Evolutionary conservation across 1,140 invertebrate genomes (phyloP), one percentile per base, ranked within the genome.

Genomic region (Zaprionus inermis): DNA sequence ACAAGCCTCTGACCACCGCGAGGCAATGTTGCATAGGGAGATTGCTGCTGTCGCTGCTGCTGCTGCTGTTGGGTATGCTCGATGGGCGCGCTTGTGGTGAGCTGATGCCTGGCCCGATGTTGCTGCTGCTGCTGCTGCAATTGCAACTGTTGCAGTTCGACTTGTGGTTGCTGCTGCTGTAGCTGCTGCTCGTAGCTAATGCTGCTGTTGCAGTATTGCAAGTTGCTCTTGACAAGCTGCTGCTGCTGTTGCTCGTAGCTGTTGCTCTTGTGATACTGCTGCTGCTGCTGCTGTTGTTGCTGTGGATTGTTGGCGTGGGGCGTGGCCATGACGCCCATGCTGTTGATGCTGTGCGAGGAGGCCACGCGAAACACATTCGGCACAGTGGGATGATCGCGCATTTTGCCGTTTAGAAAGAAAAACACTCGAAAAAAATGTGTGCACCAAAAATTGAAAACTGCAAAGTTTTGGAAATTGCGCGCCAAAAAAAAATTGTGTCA

Each of bases 331-430:
- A 52, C 30, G 20, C 68, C 68, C 46, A 75, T 49, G 59, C 74
- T 91, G 41, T 91, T 86, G 28, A 92, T 82, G 64, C 85, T 92
- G 52, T 88, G 85, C n/a, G 91, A 74, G 41, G 88, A 92, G 51
- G 83, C 85, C 60, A 92, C 85, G 44, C 91, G 91, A 63, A 92
- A 92, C 11, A 92, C 91, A 91, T 91, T 92, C 46, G 91, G 91
- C 57, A 92, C 80, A 30, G 77, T 66, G 3, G 79, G 89, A 91
- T 92, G 79, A 67, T 92, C 85, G 57, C 83, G 84, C 91, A 92
- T 92, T 57, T 24, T 74, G n/a, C 11, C 4, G 28, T n/a, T n/a
- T n/a, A n/a, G n/a, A 9, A 22, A 52, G 5, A 34, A 54, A 58
- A 52, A 60, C 32, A 65, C 18, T n/a, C 24, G 12, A 46, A 38